Base-by-base conservation (phyloP, 2,797 vertebrate genomes). In the Melanotaenia maccullochi region DNA sequence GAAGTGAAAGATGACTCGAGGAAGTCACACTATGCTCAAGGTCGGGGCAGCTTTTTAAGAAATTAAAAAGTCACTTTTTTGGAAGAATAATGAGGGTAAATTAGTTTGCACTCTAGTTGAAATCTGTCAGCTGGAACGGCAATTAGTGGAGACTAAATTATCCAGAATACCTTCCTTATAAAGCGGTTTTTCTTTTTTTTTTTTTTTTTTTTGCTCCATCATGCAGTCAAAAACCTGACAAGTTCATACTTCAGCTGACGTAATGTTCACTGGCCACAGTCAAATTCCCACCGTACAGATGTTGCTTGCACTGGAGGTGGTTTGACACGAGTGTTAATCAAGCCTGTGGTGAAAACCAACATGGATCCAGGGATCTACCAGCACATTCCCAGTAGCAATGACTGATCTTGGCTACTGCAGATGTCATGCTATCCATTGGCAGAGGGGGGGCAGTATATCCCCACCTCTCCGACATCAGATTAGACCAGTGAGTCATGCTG, bases 391-490 rank as follows among this genome's bases (percentile, higher is more conserved):
- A 58, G 32, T 75, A 69, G 63, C 30, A 9, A 1, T 72, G 75
- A 82, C 76, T 69, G 86, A 83, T 82, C 58, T 58, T 68, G 75
- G 74, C 81, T 87, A 85, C 84, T 92, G 90, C 89, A 91, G 91
- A 87, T 91, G 90, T 90, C 79, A 65, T 90, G 75, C 69, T 35
- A 0, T 60, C 65, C 24, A 0, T 1, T 20, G 66, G 44, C 92
- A 89, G 90, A 81, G 67, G 92, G 89, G 32, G 87, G 92, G 91
- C 92, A 93, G 91, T 87, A 90, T 85, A 89, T 87, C 76, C 83
- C 86, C 82, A 87, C 81, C 75, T 78, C 82, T 73, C 0, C 24
- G 13, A 55, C 32, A 7, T 68, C 56, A 40, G 73, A 82, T 80
- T 20, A 75, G 79, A 68, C 77, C 66, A 83, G 78, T 88, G 91